Base-by-base conservation (phyloP, 2,888 invertebrate genomes). In the Trichacis sp. region DNA sequence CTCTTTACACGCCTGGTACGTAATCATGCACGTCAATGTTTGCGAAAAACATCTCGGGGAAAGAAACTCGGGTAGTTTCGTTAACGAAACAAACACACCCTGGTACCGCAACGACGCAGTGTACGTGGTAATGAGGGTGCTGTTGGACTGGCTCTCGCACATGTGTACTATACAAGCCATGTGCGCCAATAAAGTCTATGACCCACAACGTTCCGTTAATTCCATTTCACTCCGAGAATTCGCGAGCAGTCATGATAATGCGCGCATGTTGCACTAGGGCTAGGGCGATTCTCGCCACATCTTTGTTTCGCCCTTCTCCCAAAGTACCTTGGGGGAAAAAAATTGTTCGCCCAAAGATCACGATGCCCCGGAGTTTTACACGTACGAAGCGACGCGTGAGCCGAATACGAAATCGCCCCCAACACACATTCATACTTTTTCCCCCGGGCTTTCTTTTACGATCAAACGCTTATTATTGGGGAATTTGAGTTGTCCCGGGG, bases 181-280 rank as follows among this genome's bases (percentile, higher is more conserved):
- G 49, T 56, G 51, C 62, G 54, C 66, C 68, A 63, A 72, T 70
- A 70, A 70, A 70, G 59, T 61, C 60, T 53, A 57, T 64, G 62
- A 59, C 64, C 69, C 68, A 52, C 63, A 53, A 60, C 49, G 58
- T 58, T 65, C 62, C 61, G 71, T 69, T 71, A 69, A 71, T 68
- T 69, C 57, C 68, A 64, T 58, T 63, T 50, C 58, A 42, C 45
- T 55, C 48, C 29, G 59, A 53, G 58, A 64, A 64, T 54, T 69
- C 66, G 64, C 67, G 64, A 56, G 60, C 53, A 46, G 50, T 43
- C 15, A 57, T 59, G 64, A 59, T 70, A 67, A 63, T 63, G 62
- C 46, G 50, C 48, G 52, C 55, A 54, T 48, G 49, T 48, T 20
- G 29, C 53, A 19, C 45, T 43, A 57, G 42, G 18, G n/a, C 36